These are phyloP conservation scores for Pithecia hirsuta DNA, from an alignment of 2,797 vertebrate genomes.

Conservation along the genomic window DNA sequence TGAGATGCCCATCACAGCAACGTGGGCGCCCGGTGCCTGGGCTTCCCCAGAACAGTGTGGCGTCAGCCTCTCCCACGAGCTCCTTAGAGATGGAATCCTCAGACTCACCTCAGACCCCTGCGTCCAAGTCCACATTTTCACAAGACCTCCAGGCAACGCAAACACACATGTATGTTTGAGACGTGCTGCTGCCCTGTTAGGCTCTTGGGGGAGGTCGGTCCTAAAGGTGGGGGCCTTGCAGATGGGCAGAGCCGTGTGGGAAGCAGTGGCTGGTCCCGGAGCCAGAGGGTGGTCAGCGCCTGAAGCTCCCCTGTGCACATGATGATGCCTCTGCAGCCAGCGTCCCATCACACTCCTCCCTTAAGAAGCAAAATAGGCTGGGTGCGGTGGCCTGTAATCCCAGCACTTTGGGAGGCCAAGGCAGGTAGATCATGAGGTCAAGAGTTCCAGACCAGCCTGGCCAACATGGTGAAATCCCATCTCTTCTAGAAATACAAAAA, in stretches of 20 bases:
- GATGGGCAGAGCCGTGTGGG: accelerated
- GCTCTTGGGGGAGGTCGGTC: background rate
- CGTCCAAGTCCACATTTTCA: background rate
- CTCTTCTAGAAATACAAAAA: too few species aligned
- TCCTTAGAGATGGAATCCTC: background rate
- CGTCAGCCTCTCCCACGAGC: background rate
- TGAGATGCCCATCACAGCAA: background rate
- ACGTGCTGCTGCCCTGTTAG: background rate
- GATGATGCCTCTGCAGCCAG: accelerated
- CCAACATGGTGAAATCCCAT: too few species aligned
- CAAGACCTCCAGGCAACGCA: background rate
- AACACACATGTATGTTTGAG: too few species aligned
- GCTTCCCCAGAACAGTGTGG: background rate
- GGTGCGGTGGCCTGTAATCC: too few species aligned
- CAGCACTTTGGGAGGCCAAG: too few species aligned
- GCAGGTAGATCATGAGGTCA: too few species aligned
- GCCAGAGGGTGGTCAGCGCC: accelerated
- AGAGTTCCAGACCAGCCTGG: too few species aligned
- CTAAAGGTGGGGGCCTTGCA: background rate
- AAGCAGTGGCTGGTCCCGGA: background rate
- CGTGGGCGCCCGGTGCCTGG: accelerated
- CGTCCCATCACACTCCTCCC: background rate
- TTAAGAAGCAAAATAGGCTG: too few species aligned
- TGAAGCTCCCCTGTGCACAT: accelerated
- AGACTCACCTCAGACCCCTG: background rate